Evolutionary conservation across 2,113 vertebrate genomes (phyloP), one percentile per base, ranked within the genome.

Genomic region (Aegotheles bennettii): DNA sequence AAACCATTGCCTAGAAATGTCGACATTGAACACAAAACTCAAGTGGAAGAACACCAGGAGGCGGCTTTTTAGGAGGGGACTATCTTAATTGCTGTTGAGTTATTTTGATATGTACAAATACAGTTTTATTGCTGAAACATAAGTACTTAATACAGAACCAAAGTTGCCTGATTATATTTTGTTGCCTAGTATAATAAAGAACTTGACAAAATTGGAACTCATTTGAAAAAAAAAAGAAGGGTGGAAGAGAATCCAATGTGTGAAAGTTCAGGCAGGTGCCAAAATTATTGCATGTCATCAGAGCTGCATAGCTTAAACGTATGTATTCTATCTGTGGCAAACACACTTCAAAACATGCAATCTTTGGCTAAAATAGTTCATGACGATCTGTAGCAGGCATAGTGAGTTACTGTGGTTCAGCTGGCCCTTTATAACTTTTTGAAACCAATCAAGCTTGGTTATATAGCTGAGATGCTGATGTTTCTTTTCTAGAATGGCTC

Each of bases 171-270:
- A 16, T 74, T 40, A 10, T 67, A 9, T 9, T 81, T 87, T 75
- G n/a, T 82, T 74, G 28, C 42, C 35, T 54, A 5, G 5, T 47
- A 20, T 7, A 17, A 83, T 12, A 19, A 12, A 74, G 29, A 61
- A 5, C 47, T 53, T 57, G 31, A 19, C 47, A 80, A 90, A 92
- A 57, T 2, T 50, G 31, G 11, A 77, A 25, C 31, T 76, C 13
- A 13, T 38, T 53, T 10, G 12, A 38, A 25, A 45, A 42, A 67
- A 67, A 48, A 45, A 51, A 11, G n/a, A 10, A 16, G 5, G 1
- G 2, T 11, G 3, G 10, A n/a, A 23, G 53, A 47, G 20, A 65
- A 38, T 50, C 50, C n/a, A 13, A 2, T 6, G 0, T 3, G 0
- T 69, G 63, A 77, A 80, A 45, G 63, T 20, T 61, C 33, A 36